A percentile compares a stretch with the other conserved stretches of the same genome.
Conservation (phyloP, 2,797 vertebrate genomes). For the Bryconaethiops microstoma region DNA sequence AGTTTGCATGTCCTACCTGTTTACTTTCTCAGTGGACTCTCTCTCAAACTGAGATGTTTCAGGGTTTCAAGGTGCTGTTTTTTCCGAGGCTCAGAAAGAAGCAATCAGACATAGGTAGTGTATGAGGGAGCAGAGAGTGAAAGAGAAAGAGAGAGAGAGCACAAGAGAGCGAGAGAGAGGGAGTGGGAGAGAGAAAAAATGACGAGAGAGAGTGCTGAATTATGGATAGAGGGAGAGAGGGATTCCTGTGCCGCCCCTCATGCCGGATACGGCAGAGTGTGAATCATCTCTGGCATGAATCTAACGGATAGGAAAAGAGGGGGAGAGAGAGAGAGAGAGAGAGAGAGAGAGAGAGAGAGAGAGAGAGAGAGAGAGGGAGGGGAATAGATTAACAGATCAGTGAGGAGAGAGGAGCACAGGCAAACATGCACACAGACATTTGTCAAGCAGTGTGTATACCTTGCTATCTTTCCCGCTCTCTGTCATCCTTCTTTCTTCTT, state of each 20-base stretch:
- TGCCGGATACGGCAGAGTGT: conserved; percentile 26
- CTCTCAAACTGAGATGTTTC: not conserved
- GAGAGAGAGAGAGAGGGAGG: not conserved
- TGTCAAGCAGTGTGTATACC: not conserved
- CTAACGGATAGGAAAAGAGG: not conserved
- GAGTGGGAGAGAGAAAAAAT: not conserved
- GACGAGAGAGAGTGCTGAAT: conserved; percentile 22
- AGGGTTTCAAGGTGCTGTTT: not conserved
- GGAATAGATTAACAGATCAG: conserved; percentile 31
- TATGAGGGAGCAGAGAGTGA: conserved; percentile 6
- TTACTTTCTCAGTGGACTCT: conserved; percentile 11
- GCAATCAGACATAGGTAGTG: conserved; percentile 2
- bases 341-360: not conserved
- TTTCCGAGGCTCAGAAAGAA: conserved; percentile 2
- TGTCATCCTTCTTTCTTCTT: not conserved
- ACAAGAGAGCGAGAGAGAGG: not conserved
- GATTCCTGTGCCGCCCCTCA: conserved; percentile 27
- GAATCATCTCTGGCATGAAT: conserved; percentile 39
- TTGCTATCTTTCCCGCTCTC: not conserved
- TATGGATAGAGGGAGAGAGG: conserved; percentile 28
- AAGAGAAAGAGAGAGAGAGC: conserved; percentile 2
- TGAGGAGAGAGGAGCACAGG: not conserved
- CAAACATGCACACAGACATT: conserved; percentile 2
- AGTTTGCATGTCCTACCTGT: conserved; percentile 8
- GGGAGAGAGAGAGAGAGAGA: not conserved